Percentiles rank a stretch among this genome's conserved stretches.
Conservation (phyloP, 2,797 vertebrate genomes). For the Menidia menidia region DNA sequence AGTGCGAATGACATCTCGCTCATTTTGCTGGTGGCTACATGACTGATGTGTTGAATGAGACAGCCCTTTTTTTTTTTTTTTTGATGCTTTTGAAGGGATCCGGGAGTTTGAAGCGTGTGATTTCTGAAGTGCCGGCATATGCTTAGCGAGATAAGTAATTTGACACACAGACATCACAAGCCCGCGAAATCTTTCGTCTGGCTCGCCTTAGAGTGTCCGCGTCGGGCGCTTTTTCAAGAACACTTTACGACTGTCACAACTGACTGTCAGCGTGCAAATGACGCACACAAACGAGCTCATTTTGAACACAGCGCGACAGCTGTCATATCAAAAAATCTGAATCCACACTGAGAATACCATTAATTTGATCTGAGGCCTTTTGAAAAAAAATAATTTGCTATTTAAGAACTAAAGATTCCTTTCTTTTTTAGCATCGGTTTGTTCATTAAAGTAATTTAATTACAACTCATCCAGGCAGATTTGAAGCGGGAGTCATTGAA, state of each 20-base stretch:
- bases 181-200: slow-evolving; percentile 78
- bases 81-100: slow-evolving; percentile 76
- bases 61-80: slow-evolving; percentile 64
- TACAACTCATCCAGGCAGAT: slow-evolving; percentile 50
- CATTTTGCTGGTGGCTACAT: slow-evolving; percentile 82
- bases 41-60: slow-evolving; percentile 81
- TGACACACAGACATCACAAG: slow-evolving; percentile 85
- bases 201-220: slow-evolving; percentile 76
- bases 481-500: slow-evolving; percentile 52
- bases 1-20: slow-evolving; percentile 83
- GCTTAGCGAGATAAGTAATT: slow-evolving; percentile 86
- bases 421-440: slow-evolving; percentile 53
- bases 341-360: slow-evolving; percentile 71
- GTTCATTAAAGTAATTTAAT: slow-evolving; percentile 78
- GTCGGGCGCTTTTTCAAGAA: slow-evolving; percentile 74
- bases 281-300: slow-evolving; percentile 72
- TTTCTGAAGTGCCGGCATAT: slow-evolving; percentile 84
- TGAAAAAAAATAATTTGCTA: slow-evolving; percentile 68
- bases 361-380: slow-evolving; percentile 64
- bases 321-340: slow-evolving; percentile 69
- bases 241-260: slow-evolving; percentile 83
- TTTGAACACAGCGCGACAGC: slow-evolving; percentile 74
- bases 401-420: slow-evolving; percentile 64
- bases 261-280: slow-evolving; percentile 73
- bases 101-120: slow-evolving; percentile 82